Evolutionary conservation across 2,113 vertebrate genomes (phyloP), one percentile per base, ranked within the genome.

Genomic region (Zosterops lateralis): DNA sequence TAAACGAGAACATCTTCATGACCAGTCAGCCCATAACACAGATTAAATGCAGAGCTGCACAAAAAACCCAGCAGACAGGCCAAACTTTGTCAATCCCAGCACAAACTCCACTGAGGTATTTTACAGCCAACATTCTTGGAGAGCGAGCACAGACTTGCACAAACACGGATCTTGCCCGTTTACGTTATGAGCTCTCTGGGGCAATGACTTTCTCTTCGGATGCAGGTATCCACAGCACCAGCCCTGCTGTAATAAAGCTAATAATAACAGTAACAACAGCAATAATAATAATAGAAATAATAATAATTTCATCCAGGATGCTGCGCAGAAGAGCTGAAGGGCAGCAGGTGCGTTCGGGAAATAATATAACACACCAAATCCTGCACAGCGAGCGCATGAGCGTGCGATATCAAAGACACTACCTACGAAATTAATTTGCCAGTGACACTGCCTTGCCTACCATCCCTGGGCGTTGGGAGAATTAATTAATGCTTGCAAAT

Each of bases 401-500:
- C 4, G 17, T 68, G 66, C 47, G 70, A 91, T 93, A 95, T 89
- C 86, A 93, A 93, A 96, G 94, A 91, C 81, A 89, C 72, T 92
- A 88, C 93, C 91, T 90, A 91, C 36, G 65, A 95, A 95, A 95
- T 96, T 90, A 90, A 91, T 90, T 94, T 92, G 90, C 89, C 92
- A 64, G 72, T 71, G 92, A 92, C 87, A 96, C 84, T 95, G 84
- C 86, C 94, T 94, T 96, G 92, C 82, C 80, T 93, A 71, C 91
- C 92, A 77, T 93, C 81, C 90, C 89, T 95, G 91, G 86, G 94
- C 76, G 48, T 96, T 93, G 93, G 56, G 75, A 84, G 94, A 96
- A 92, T 90, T 97, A 97, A 97, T 96, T 96, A 95, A 95, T 94
- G 76, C 75, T 96, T 93, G 95, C 91, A 94, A 96, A 96, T 88